Evolutionary conservation across 2,113 vertebrate genomes (phyloP), one percentile per base, ranked within the genome.

Genomic region (Damaliscus lunatus): DNA sequence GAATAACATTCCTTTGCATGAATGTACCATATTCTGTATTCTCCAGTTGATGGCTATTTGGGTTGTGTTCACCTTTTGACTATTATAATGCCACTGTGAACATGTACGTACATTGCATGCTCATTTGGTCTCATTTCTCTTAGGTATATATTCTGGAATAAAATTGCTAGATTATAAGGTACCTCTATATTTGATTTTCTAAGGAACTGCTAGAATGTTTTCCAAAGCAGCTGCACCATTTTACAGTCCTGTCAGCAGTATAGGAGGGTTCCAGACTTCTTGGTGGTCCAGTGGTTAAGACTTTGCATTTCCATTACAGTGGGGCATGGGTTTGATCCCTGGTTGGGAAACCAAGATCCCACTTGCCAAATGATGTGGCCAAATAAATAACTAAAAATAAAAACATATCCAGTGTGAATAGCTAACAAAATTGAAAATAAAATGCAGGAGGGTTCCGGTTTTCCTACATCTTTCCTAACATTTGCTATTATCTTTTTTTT

Each of bases 401-500:
- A 43, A 77, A 43, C 3, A 77, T 14, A 15, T 5, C 23, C 71
- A 43, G 6, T 77, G 40, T 43, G 40, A 77, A 14, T 7, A 77
- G 6, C 12, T 77, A 43, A 77, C 71, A 27, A 12, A 77, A 43
- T 27, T 14, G 27, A 77, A 77, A 77, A 43, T 21, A 40, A 40
- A 77, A 77, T 11, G 25, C 4, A 3, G 4, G 3, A n/a, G 43
- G 31, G 2, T 15, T 46, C 48, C 7, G 2, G 2, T 3, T 16
- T 62, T 33, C 62, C 80, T 55, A 52, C 6, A 7, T 71, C 71
- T 81, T 67, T 53, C 50, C 25, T 36, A 36, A 13, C 27, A 36
- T 43, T 31, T 29, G 25, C 59, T 25, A 21, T 27, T 16, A 23
- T 11, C 52, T 43, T 0, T 52, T 21, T 50, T 50, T 78, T 1